Evolutionary conservation across 2,888 invertebrate genomes (phyloP), one percentile per base, ranked within the genome.

Genomic region (Monopis laevigella): DNA sequence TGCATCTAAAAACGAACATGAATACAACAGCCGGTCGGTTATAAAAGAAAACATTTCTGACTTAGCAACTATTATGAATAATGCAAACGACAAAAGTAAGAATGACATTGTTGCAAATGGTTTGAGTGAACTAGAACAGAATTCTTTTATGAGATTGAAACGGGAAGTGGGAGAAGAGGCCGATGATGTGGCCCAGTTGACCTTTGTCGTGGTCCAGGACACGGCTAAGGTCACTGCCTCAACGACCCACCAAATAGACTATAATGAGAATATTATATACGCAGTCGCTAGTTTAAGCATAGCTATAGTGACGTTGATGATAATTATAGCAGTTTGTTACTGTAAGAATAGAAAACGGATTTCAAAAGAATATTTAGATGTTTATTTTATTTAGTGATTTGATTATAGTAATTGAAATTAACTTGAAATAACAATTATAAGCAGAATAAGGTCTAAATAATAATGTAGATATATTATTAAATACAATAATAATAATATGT

Each of bases 191-290:
- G 36, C 36, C 36, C 8, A n/a, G 21, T 12, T 36, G 36, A 36
- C 36, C 36, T 36, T 36, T 36, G 12, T 16, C 16, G 34, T 18
- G 18, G 34, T 34, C 6, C 34, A 34, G 34, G 34, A 34, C 12
- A 16, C 16, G 6, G 12, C 21, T 5, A 6, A 29, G 36, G 36
- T 36, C 36, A 21, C 21, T 36, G 36, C n/a, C 21, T 21, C 36
- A 14, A 18, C 34, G 10, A 16, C 16, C 13, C 19, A 36, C 11
- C 10, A 36, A 36, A 16, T 4, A 11, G 36, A 11, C 21, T 13
- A 24, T 10, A 19, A 36, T 34, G 16, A 36, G 10, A 21, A 12
- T 7, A 21, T 12, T 11, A 36, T 36, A 6, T 21, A 36, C 36
- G 36, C 36, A 32, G 17, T 32, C 11, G 10, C 3, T 17, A 32